Evolutionary conservation across 2,113 vertebrate genomes (phyloP).

Genomic region (Azemiops feae): DNA sequence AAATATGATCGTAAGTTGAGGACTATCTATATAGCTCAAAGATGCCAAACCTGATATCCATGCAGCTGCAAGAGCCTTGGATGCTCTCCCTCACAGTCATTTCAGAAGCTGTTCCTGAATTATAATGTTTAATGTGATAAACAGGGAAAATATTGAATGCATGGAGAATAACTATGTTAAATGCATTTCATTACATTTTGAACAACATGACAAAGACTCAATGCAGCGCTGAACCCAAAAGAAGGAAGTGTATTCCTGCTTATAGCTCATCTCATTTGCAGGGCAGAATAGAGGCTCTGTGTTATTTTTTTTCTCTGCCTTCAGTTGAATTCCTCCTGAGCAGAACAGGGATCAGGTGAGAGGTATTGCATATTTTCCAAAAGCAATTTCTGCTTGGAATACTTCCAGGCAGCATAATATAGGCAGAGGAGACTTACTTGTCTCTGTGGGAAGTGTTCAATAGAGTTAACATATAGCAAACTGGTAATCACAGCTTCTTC

Average conservation of each 20-base stretch:
- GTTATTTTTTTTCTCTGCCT: slow-evolving; percentile 12
- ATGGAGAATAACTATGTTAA: neutral
- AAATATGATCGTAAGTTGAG: neutral
- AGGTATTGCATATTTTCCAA: neutral
- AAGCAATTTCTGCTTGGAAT: slow-evolving; percentile 21
- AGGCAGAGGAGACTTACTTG: neutral
- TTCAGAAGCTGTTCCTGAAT: neutral
- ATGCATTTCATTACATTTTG: neutral
- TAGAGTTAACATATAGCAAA: neutral
- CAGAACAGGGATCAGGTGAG: slow-evolving; percentile 28
- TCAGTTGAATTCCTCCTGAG: neutral
- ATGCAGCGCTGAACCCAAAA: neutral
- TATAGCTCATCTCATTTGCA: neutral
- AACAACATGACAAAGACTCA: neutral
- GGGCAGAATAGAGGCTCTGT: neutral
- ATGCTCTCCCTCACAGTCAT: neutral
- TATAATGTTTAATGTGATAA: neutral
- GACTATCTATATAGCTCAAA: neutral
- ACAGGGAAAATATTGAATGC: neutral
- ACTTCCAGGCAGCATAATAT: slow-evolving; percentile 1
- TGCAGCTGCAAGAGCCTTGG: neutral
- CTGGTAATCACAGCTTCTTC: neutral
- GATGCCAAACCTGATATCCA: neutral
- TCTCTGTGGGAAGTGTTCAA: neutral
- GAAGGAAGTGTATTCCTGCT: neutral